Base-by-base conservation (phyloP, 2,888 invertebrate species). In the Thumatha senex region DNA sequence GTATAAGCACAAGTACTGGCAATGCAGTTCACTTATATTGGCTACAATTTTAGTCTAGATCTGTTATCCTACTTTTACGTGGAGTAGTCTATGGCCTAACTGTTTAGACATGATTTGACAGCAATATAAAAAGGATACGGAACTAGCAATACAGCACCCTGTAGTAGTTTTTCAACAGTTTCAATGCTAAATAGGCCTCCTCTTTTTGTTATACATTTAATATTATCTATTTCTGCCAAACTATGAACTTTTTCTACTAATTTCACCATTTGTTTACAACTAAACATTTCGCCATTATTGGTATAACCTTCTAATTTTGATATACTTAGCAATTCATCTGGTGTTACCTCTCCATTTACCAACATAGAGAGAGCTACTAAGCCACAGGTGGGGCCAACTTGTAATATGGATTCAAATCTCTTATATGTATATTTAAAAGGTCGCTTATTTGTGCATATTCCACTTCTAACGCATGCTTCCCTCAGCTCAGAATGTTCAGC, bases 241-340 rank as follows among this genome's bases (percentile, higher is more conserved):
- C 80, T 86, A 49, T 94, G 76, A 56, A 93, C 91, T 70, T 92
- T 90, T 42, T 92, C 86, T 1, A 94, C 93, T 51, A 96, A 80
- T 57, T 92, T 85, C 7, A 89, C 92, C 94, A 97, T 94, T 74
- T 95, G 92, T 56, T 93, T 92, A 29, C 95, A 96, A 82, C 96
- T 95, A 72, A 97, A 96, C 92, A 98, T 96, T 93, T 98, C 98
- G 8, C 98, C 98, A 68, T 96, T 95, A 63, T 94, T 94, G 2
- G 96, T 96, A 70, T 93, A 96, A 1, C 94, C 93, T 61, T 92
- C 84, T 15, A 85, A 75, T 77, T 93, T 93, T 0, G 96, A 96
- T 61, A 93, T 89, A 53, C 92, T 85, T 1, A 96, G 86, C 12
- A 94, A 91, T 51, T 95, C 86, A 24, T 84, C 90, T 8, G 92